A percentile compares a stretch with the other conserved stretches of the same genome.
Conservation (phyloP, 2,888 invertebrate genomes). For the Agrilus mali region DNA sequence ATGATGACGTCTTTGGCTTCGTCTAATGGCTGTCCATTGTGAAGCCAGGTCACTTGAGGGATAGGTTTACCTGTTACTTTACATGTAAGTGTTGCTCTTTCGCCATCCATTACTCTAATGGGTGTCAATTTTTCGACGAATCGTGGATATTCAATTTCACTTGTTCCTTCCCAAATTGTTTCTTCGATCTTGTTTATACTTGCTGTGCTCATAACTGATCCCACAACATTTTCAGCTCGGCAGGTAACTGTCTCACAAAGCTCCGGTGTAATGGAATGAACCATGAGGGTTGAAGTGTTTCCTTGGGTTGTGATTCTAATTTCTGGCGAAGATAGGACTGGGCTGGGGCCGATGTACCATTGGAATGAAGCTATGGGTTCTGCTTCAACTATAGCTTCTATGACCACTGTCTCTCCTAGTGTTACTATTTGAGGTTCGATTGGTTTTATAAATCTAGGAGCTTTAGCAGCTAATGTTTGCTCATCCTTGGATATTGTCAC, state of each 20-base stretch:
- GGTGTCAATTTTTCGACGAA: conserved; percentile 64
- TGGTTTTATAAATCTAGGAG: conserved; percentile 62
- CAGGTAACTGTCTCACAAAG: conserved; percentile 70
- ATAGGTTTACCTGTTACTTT: conserved; percentile 64
- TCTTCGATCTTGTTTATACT: conserved; percentile 50
- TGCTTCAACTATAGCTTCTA: conserved; percentile 67
- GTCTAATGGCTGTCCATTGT: conserved; percentile 54
- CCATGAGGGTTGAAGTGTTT: conserved; percentile 67
- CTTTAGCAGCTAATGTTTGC: conserved; percentile 45
- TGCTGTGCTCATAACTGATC: conserved; percentile 78
- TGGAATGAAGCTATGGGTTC: conserved; percentile 72
- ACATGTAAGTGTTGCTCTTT: conserved; percentile 63
- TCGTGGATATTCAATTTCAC: conserved; percentile 56
- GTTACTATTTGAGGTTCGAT: conserved; percentile 56
- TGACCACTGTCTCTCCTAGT: conserved; percentile 62
- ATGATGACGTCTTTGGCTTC: conserved; percentile 68
- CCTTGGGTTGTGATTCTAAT: conserved; percentile 60
- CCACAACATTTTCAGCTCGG: conserved; percentile 79
- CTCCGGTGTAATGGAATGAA: conserved; percentile 58
- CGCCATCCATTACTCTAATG: conserved; percentile 79
- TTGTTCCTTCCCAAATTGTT: conserved; percentile 42
- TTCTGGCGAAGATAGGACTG: conserved; percentile 56
- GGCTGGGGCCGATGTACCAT: conserved; percentile 70
- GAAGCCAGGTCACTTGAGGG: conserved; percentile 72
- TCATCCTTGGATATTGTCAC: conserved; percentile 58